Conservation (phyloP, 2,797 vertebrate species). For the Hippoglossus hippoglossus region DNA sequence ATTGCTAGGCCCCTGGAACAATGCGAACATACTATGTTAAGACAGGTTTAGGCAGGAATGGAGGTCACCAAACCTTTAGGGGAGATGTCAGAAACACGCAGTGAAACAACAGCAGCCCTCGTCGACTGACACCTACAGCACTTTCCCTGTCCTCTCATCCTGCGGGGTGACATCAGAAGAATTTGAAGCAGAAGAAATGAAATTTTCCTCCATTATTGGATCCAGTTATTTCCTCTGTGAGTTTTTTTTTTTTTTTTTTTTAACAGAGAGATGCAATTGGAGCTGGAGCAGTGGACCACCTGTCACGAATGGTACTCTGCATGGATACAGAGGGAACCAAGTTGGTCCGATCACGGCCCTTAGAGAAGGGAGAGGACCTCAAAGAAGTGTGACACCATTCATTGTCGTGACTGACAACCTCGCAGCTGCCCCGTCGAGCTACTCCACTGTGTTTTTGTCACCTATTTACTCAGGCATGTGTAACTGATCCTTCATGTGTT, state of each 20-base stretch:
- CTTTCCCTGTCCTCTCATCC: conserved; percentile 48
- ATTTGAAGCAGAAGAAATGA: conserved; percentile 36
- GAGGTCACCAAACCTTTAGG: conserved; percentile 78
- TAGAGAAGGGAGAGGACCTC: conserved; percentile 49
- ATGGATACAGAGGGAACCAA: conserved; percentile 62
- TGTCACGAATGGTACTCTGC: conserved; percentile 67
- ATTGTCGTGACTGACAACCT: conserved; percentile 62
- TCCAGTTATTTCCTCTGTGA: conserved; percentile 49
- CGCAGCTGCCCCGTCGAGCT: conserved; percentile 74
- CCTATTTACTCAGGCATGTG: conserved; percentile 84
- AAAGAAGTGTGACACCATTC: conserved; percentile 69
- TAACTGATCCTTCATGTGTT: conserved; percentile 82
- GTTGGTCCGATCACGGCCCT: conserved; percentile 58
- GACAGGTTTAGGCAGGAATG: conserved; percentile 82
- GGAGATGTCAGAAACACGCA: conserved; percentile 76
- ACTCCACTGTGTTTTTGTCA: conserved; percentile 82
- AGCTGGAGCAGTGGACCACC: conserved; percentile 53
- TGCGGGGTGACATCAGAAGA: conserved; percentile 43
- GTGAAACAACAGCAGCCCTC: conserved; percentile 68
- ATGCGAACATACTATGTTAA: conserved; percentile 81
- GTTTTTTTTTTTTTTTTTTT: conserved; percentile 15
- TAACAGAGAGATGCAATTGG: conserved; percentile 27
- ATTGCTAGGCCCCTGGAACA: conserved; percentile 83
- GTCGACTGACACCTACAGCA: conserved; percentile 46
- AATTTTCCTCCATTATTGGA: conserved; percentile 18